Evolutionary conservation across 2,797 vertebrate genomes (phyloP).

Genomic region (Cirrhinus molitorella): DNA sequence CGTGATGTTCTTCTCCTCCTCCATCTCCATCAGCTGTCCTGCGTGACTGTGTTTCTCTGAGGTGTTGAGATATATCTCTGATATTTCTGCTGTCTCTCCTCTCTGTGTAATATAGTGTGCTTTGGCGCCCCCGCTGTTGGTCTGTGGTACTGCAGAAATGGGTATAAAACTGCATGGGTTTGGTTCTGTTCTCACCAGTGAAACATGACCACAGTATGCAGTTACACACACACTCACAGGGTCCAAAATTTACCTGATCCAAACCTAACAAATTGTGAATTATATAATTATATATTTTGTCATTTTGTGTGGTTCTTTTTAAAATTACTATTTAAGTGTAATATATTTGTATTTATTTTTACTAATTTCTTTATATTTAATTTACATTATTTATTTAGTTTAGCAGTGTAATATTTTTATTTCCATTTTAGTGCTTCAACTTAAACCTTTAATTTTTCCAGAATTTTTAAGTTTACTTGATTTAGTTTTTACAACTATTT

Average conservation of each 20-base stretch:
- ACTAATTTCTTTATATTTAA: too few relatives aligned
- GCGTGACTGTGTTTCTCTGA: neutral
- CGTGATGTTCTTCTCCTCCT: neutral
- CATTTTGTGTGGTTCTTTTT: too few relatives aligned
- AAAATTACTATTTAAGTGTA: too few relatives aligned
- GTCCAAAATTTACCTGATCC: neutral
- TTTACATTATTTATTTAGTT: too few relatives aligned
- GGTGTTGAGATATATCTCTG: constrained; percentile 38
- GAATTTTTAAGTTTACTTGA: too few relatives aligned
- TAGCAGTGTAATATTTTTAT: too few relatives aligned
- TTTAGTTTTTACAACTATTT: too few relatives aligned
- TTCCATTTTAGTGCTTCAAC: too few relatives aligned
- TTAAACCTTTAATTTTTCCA: too few relatives aligned
- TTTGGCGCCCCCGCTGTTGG: constrained; percentile 84
- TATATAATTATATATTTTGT: too few relatives aligned
- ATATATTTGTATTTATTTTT: too few relatives aligned
- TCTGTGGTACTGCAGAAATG: constrained; percentile 83
- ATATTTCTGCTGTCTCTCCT: constrained; percentile 70
- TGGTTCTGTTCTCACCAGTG: constrained; percentile 72
- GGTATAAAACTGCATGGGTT: constrained; percentile 87
- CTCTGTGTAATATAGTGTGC: constrained; percentile 83
- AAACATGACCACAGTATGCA: constrained; percentile 34
- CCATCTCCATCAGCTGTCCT: neutral
- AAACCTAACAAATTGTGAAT: neutral
- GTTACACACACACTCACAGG: constrained; percentile 26